phyloP scores from a whole-genome alignment of 2,797 vertebrate species.

The Microcaecilia unicolor region DNA sequence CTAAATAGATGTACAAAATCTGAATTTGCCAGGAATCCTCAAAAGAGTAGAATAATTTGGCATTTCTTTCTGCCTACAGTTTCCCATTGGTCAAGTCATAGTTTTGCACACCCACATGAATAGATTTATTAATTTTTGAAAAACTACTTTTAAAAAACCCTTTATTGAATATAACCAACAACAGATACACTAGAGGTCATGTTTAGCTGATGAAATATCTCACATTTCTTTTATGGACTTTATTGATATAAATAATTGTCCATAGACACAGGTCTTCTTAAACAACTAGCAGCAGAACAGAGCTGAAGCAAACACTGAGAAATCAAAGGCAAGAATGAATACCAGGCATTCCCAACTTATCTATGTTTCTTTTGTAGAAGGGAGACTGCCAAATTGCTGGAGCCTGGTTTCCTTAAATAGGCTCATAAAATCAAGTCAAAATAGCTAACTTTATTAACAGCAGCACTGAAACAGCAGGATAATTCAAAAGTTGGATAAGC shows the following conservation, averaged over 20 bases:
- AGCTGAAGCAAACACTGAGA: conserved; percentile 23
- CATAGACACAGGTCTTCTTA: conserved; percentile 11
- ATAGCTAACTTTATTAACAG: conserved; percentile 45
- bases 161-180: background rate
- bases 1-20: too few species aligned
- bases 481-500: too few species aligned
- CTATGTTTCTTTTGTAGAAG: conserved; percentile 19
- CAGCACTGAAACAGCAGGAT: too few species aligned
- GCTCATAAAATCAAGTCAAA: conserved; percentile 47
- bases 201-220: conserved; percentile 6
- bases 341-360: conserved; percentile 44
- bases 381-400: conserved; percentile 20
- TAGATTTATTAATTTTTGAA: too few species aligned
- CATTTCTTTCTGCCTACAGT: too few species aligned
- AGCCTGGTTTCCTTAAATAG: conserved; percentile 45
- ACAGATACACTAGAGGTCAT: background rate
- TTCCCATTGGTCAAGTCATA: too few species aligned
- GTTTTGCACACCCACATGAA: too few species aligned
- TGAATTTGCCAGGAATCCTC: too few species aligned
- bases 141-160: too few species aligned
- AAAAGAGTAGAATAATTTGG: too few species aligned
- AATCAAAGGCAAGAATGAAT: conserved; percentile 39
- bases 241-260: conserved; percentile 22
- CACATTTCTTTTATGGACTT: background rate
- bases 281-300: conserved; percentile 8